Evolutionary conservation across 2,888 invertebrate genomes (phyloP).

Genomic region (Physocephala rufipes): DNA sequence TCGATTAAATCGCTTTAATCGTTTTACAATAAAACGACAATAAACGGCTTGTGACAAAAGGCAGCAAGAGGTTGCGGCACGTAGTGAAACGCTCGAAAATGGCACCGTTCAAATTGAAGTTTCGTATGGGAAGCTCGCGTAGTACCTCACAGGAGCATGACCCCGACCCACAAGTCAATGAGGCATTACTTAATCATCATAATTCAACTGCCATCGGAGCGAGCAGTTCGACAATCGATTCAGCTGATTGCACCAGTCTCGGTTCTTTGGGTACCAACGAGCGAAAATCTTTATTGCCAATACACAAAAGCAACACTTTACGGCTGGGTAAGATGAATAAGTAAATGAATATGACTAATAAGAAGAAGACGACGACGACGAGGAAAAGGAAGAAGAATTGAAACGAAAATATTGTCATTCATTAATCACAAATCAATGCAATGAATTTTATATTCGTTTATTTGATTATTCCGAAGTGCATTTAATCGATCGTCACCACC

Average conservation of each 20-base stretch:
- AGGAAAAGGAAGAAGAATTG: constrained; percentile 23
- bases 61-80: constrained; percentile 3
- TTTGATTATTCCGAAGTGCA: too few species aligned
- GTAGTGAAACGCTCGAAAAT: constrained; percentile 49
- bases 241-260: constrained; percentile 63
- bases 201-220: constrained; percentile 58
- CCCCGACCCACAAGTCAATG: constrained; percentile 64
- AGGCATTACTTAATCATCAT: constrained; percentile 58
- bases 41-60: too few species aligned
- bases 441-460: too few species aligned
- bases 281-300: constrained; percentile 60
- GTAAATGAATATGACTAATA: constrained; percentile 10
- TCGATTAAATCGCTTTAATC: too few species aligned
- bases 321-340: constrained; percentile 60
- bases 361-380: constrained; percentile 9
- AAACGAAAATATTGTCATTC: constrained; percentile 8
- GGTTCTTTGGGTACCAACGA: constrained; percentile 61
- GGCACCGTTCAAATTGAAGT: constrained; percentile 66
- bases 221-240: constrained; percentile 65
- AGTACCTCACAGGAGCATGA: constrained; percentile 66
- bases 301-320: constrained; percentile 57
- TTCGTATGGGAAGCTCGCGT: constrained; percentile 66
- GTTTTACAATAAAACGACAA: too few species aligned
- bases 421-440: too few species aligned
- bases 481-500: too few species aligned